Base-by-base conservation (phyloP, 2,888 invertebrate species). In the Keiferia lycopersicella region DNA sequence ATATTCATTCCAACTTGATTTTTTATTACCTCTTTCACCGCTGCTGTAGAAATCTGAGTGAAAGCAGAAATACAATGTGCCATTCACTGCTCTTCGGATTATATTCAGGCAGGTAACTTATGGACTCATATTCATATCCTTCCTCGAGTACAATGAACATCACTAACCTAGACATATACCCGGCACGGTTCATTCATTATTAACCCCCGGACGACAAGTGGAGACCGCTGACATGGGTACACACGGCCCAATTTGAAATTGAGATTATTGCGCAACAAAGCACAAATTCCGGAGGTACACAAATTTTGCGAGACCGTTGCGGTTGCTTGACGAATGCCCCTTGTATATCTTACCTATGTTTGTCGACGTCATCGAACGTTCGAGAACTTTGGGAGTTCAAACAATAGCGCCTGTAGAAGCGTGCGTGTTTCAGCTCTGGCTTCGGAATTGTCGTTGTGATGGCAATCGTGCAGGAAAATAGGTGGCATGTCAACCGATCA, bases 211-310 rank as follows among this genome's bases (percentile, higher is more conserved):
- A 56, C 56, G 56, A 56, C 56, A 56, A 56, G 56, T 34, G 30
- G 56, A 56, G 65, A 65, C 65, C 65, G 62, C 62, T 67, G 67
- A 67, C 67, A 65, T 58, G 68, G 70, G 70, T 70, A 45, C 60
- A 22, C n/a, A 63, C 57, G 50, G 65, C 61, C 67, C 59, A 63
- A 68, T 69, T 68, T 67, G 64, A 68, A 67, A 68, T 66, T 64
- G 69, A 66, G 63, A 64, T 66, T 68, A 66, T 64, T 64, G 60
- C 69, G 60, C 67, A 67, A 69, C 68, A 69, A 65, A 68, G 63
- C 65, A 63, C 64, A 61, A 64, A 65, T 64, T 64, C 65, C 68
- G 66, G 67, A 67, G 65, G 64, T 66, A 65, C 45, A 61, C 63
- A 64, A 61, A 62, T 65, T 64, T 16, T 34, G 56, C 57, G 34